Evolutionary conservation across 2,797 vertebrate species (phyloP).

Genomic region (Varecia variegata): DNA sequence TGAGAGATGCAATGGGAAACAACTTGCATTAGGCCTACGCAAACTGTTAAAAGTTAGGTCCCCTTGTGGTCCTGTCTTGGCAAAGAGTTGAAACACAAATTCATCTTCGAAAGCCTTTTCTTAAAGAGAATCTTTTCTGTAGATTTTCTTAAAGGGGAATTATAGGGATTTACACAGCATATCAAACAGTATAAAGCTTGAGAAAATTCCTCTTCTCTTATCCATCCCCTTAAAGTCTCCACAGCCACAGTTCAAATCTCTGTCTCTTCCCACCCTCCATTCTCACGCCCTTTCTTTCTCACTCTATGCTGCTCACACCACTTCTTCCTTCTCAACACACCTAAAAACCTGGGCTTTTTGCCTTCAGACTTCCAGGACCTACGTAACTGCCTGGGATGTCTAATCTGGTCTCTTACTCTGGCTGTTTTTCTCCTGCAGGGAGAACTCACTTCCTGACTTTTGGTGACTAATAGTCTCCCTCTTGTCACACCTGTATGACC

Average conservation of each 20-base stretch:
- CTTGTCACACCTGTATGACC: background rate
- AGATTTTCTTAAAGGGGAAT: background rate
- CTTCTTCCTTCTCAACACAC: background rate
- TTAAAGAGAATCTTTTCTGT: background rate
- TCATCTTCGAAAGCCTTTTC: background rate
- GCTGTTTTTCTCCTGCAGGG: background rate
- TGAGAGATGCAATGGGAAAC: background rate
- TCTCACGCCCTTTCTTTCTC: background rate
- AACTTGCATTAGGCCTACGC: background rate
- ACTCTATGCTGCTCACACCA: background rate
- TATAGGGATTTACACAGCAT: background rate
- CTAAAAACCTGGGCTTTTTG: background rate
- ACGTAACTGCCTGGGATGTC: background rate
- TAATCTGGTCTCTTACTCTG: conserved; percentile 23
- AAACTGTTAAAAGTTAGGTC: background rate
- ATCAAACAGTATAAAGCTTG: background rate
- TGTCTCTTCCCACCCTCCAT: background rate
- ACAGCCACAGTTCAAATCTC: background rate
- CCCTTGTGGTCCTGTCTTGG: background rate
- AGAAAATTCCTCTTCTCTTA: background rate
- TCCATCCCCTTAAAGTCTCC: background rate
- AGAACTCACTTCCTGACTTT: background rate
- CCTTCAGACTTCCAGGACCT: background rate
- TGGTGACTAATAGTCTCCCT: background rate
- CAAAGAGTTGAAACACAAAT: background rate